Base-by-base conservation (phyloP, 2,113 vertebrate genomes). In the Hemibagrus wyckioides region DNA sequence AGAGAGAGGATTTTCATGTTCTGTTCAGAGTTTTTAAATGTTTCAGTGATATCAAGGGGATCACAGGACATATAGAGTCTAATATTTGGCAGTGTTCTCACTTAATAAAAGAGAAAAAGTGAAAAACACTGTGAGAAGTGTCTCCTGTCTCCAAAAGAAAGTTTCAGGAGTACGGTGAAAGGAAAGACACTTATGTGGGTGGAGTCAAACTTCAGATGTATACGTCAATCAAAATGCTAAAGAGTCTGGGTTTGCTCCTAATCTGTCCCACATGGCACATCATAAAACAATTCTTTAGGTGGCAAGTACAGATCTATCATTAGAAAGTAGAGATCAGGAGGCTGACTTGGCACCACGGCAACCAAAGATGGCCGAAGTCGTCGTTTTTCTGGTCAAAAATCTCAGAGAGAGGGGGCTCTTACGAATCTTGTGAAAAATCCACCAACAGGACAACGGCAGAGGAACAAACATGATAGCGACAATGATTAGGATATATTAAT, bases 151-250 rank as follows among this genome's bases (percentile, higher is more conserved):
- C 80, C 15, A 30, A 1, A 59, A 65, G 79, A 82, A 85, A 69
- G 80, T 56, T 44, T 61, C 28, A 19, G 56, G 79, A 59, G 67
- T 80, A 54, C 57, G 48, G 69, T 28, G n/a, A 48, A 71, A 54
- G 80, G 52, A 83, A 84, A 65, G 44, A 14, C 39, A 52, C 89
- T 88, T 88, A 89, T 89, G 82, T 67, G 19, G 75, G 36, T 50
- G 56, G 84, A 87, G 73, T 41, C 79, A 84, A 92, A 85, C 79
- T 52, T 88, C 88, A 89, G 57, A 69, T 54, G 19, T 44, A 79
- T 63, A 82, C 85, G 23, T 48, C 48, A 25, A 67, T 76, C 84
- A 14, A 85, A 63, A 52, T 83, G 39, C 36, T 41, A 36, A 23
- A 2, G 1, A 25, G 39, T 19, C 33, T 21, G 33, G 17, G 17